Base-by-base conservation (phyloP, 2,888 invertebrate species). In the Seira ritae region DNA sequence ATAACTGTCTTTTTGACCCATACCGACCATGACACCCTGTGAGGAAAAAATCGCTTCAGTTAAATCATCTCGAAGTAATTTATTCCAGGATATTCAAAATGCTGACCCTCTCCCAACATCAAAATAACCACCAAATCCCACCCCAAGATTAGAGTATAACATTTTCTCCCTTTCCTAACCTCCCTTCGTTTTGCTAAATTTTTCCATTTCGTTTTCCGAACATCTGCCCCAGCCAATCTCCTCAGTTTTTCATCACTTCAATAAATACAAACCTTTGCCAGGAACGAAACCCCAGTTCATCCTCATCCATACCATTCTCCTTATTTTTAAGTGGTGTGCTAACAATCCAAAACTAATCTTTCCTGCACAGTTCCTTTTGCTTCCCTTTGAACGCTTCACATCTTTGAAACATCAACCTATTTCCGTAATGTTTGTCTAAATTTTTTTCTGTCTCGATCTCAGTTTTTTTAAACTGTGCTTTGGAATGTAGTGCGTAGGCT, bases 1-100 rank as follows among this genome's bases (percentile, higher is more conserved):
- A 20, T 85, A 85, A 1, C 62, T 62, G 50, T 91, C 90, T 89
- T 91, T 91, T 91, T 91, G 88, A 90, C 91, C 87, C 86, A 86
- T 84, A 22, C 85, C 85, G 1, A 85, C 85, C 86, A 87, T 86
- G 10, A 83, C 83, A 17, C 86, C 87, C 85, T 84, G n/a, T n/a
- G 4, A 10, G 3, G 60, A 42, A 50, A 50, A 50, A 31, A 31
- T 31, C 31, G 8, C 8, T 31, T 31, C 8, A 31, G 31, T 31
- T 31, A n/a, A n/a, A n/a, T n/a, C n/a, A n/a, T n/a, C n/a, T n/a
- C n/a, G n/a, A n/a, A n/a, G n/a, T n/a, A n/a, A n/a, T n/a, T n/a
- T n/a, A n/a, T n/a, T n/a, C n/a, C n/a, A n/a, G n/a, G n/a, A n/a
- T n/a, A n/a, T n/a, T n/a, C n/a, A n/a, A n/a, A n/a, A n/a, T n/a